Base-by-base conservation (phyloP, 2,113 vertebrate species). In the Sula dactylatra region DNA sequence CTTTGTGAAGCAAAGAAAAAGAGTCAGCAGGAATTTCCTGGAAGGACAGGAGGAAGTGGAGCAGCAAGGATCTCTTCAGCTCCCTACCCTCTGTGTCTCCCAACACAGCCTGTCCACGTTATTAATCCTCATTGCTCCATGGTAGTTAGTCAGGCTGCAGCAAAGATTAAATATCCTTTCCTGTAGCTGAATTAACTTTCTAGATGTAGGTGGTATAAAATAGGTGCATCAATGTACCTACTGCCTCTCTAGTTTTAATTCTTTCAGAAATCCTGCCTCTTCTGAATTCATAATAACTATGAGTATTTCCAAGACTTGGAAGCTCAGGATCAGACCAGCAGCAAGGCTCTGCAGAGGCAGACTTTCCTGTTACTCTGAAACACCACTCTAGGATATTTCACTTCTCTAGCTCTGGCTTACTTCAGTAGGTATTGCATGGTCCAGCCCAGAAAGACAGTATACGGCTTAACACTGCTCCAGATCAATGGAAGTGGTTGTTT, bases 101-200 rank as follows among this genome's bases (percentile, higher is more conserved):
- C 49, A 59, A 0, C 0, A 7, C 47, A 78, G 55, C 19, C 32
- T 78, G 45, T 42, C 36, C 69, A n/a, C 40, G 11, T 67, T 18
- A 79, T 42, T 82, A 73, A 71, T 76, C n/a, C 45, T 88, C 38
- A 32, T 32, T 85, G 56, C n/a, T 85, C 52, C 20, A 4, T 1
- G 4, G 52, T 42, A 44, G 31, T 81, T 55, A 69, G 58, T 67
- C 25, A 64, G n/a, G 56, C 82, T 88, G 34, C 56, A 88, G 44
- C 32, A 76, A 47, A 92, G 78, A 61, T 90, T 82, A 65, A 85
- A 85, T 79, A 59, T 42, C 62, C 29, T 90, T 85, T 91, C 62
- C 74, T 88, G 17, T 11, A 55, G 52, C 58, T 82, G 61, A 85
- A 85, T 76, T 92, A 76, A 40, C 65, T 76, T 91, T 69, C 61